Evolutionary conservation across 2,888 invertebrate species (phyloP), one percentile per base, ranked within the genome.

Genomic region (Periphyllus acericola): DNA sequence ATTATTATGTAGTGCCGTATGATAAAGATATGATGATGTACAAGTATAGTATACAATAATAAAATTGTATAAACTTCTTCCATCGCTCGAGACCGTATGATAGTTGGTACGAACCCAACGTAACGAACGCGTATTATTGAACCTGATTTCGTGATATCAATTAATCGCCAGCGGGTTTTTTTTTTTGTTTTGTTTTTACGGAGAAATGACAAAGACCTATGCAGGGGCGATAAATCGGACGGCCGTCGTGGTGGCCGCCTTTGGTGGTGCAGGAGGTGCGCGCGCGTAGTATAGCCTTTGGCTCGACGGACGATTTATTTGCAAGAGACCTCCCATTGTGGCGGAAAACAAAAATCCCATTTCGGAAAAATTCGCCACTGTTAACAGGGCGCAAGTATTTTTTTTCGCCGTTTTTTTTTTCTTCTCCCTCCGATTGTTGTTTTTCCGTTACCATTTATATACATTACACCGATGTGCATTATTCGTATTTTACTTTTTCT

Each of bases 281-380:
- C 5, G 72, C 6, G 32, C 29, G 40, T 60, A 17, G 75, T 21
- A 46, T 46, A n/a, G 11, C 29, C 71, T 55, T 36, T 29, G 55
- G 80, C 29, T 40, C 40, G 52, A 36, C 55, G 72, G 32, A 74
- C 86, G 80, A 86, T 86, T 86, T 80, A 86, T 86, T 86, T 32
- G 40, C 55, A 36, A 21, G 29, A 60, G 71, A 86, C 80, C 86
- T 71, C 79, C 79, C 29, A 72, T 60, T 60, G 86, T 60, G 79
- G 86, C 21, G 71, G 32, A 80, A 80, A 86, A 86, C 80, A 80
- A 86, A 86, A 86, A 86, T 79, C 86, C 72, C 86, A 60, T 71
- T 80, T 29, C 80, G 36, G 55, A 80, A 85, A 79, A 86, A 72
- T 80, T 52, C 55, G 21, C 55, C 46, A 72, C 55, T 55, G 72